These are phyloP conservation scores for Sebastes hubbsi DNA, from an alignment of 2,797 vertebrate species.

Conservation along the genomic window DNA sequence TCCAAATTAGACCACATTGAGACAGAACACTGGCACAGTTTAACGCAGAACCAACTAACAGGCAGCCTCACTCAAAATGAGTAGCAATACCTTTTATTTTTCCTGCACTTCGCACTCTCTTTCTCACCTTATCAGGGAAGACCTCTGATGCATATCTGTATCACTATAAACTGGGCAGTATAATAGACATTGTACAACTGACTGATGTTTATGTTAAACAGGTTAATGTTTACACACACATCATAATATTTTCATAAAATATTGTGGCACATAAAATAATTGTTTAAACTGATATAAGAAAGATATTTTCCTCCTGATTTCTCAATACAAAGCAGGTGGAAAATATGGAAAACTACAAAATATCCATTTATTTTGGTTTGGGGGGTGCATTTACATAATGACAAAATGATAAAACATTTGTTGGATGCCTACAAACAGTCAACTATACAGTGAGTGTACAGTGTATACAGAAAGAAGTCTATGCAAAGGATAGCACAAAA, in stretches of 20 bases:
- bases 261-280: background rate
- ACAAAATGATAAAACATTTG: background rate
- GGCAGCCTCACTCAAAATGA: background rate
- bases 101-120: background rate
- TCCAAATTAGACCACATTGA: no score
- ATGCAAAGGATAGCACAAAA: background rate
- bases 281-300: background rate
- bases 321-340: background rate
- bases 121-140: background rate
- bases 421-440: background rate
- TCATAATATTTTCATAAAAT: background rate
- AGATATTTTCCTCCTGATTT: background rate
- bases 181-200: background rate
- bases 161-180: background rate
- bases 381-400: background rate
- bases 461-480: background rate
- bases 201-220: background rate
- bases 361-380: background rate
- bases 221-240: background rate
- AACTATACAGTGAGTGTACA: background rate
- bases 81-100: background rate
- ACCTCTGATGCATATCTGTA: background rate
- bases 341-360: background rate
- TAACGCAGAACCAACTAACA: background rate
- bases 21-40: background rate